Evolutionary conservation across 2,888 invertebrate genomes (phyloP), one percentile per base, ranked within the genome.

Genomic region (Lycophotia porphyrea): DNA sequence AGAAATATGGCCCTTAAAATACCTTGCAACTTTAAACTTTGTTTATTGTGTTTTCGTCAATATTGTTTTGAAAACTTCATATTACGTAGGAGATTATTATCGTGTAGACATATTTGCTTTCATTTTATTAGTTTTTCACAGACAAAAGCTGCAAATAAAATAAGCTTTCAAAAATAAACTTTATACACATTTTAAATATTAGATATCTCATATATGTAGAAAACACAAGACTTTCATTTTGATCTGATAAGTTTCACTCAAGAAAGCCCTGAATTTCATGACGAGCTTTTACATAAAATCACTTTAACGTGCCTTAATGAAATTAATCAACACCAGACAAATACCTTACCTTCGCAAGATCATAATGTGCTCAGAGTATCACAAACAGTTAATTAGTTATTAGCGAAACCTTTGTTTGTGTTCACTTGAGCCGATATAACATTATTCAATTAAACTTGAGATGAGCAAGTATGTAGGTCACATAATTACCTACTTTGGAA

Each of bases 331-430:
- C 60, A 34, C 60, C 31, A 79, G 52, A 66, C 49, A 83, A 55
- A 66, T 71, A 71, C 31, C 27, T 71, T 24, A n/a, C 68, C 60
- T 61, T 24, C 44, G 18, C 44, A 21, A 39, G 21, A 44, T 69
- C 42, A 61, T 74, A 64, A 81, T 65, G 47, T 79, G 61, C 58
- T 85, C 61, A 52, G 9, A 67, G 36, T 67, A 81, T 82, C 47
- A 76, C 65, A 44, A 72, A 66, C 78, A 58, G 58, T 82, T 77
- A 82, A 71, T 82, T 81, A 69, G 70, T 63, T 76, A 71, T 55
- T 63, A 81, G 27, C 13, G 70, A 72, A 85, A 63, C 78, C 85
- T 78, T 83, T 84, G 82, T 84, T 81, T 71, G 77, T 52, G 58
- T 76, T 71, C 71, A 82, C 85, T 71, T 47, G 65, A 71, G 72